Base-by-base conservation (phyloP, 2,888 invertebrate genomes). In the Eilema depressum region DNA sequence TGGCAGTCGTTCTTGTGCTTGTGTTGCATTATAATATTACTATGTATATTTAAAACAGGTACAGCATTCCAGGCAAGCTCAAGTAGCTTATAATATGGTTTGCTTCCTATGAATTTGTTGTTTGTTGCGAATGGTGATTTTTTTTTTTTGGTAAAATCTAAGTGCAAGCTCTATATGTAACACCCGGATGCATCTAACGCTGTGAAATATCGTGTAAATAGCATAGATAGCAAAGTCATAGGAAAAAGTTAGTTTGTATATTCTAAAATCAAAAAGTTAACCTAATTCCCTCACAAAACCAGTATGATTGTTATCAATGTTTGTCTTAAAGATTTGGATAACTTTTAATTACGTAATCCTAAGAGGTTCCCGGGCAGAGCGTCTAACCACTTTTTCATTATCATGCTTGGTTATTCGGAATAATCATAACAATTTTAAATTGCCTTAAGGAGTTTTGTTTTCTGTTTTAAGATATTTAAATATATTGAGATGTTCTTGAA, bases 281-380 rank as follows among this genome's bases (percentile, higher is more conserved):
- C n/a, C 11, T 23, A 33, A 14, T 25, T 37, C 14, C 37, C 26
- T 37, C n/a, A 26, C n/a, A n/a, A 66, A 62, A 57, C 56, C 62
- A 53, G 61, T 26, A 26, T n/a, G 53, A 65, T 61, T 53, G 23
- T 66, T 70, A 37, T 70, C 37, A 57, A 53, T 70, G 57, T 63
- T 57, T 66, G 62, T 41, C 28, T 66, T 61, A 53, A 65, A 61
- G 69, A 25, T 65, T 61, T 37, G 60, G 23, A 66, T 65, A 65
- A 65, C 65, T 69, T 69, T 69, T 69, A 65, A 65, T 66, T 62
- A 56, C 65, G 65, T 56, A 53, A 61, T 69, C 33, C 61, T 65
- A 33, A 65, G 60, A 53, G 47, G 33, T 57, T 33, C n/a, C 12
- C 56, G 30, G n/a, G 33, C 37, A 65, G 25, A 65, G 53, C 25